A percentile compares a stretch with the other conserved stretches of the same genome.
These are phyloP conservation scores for Catonia carolina DNA, from an alignment of 2,888 invertebrate species.

Conservation along the genomic window DNA sequence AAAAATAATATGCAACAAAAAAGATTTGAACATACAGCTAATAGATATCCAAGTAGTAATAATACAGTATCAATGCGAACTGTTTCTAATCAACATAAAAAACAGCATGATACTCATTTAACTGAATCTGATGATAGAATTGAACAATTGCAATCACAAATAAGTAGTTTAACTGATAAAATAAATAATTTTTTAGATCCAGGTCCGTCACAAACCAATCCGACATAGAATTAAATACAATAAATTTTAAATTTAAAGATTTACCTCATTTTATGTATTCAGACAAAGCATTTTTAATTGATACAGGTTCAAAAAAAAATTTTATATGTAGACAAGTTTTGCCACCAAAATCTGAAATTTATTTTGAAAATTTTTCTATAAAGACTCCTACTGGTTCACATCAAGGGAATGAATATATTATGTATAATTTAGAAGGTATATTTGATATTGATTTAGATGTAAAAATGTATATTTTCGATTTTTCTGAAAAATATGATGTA, in stretches of 20 bases:
- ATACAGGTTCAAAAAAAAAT: constrained; percentile 14
- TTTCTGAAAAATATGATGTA: constrained; percentile 6
- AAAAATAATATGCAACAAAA: too few species aligned
- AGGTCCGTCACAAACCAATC: neutral
- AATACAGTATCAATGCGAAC: neutral
- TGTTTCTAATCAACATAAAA: neutral
- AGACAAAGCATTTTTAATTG: constrained; percentile 9
- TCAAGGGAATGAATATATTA: neutral
- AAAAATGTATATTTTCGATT: neutral
- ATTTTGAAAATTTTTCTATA: constrained; percentile 7
- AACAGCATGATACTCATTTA: neutral
- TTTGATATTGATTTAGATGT: neutral
- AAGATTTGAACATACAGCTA: too few species aligned
- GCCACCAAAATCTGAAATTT: neutral
- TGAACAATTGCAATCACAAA: too few species aligned
- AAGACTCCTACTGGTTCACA: constrained; percentile 4
- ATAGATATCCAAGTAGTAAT: too few species aligned
- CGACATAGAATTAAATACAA: neutral
- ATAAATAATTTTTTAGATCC: neutral
- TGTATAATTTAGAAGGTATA: neutral
- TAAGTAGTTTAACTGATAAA: neutral
- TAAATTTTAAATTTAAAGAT: neutral
- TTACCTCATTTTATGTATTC: constrained; percentile 6
- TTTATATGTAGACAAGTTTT: neutral
- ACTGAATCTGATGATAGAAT: too few species aligned